Evolutionary conservation across 2,797 vertebrate species (phyloP).

Genomic region (Epinephelus coioides): DNA sequence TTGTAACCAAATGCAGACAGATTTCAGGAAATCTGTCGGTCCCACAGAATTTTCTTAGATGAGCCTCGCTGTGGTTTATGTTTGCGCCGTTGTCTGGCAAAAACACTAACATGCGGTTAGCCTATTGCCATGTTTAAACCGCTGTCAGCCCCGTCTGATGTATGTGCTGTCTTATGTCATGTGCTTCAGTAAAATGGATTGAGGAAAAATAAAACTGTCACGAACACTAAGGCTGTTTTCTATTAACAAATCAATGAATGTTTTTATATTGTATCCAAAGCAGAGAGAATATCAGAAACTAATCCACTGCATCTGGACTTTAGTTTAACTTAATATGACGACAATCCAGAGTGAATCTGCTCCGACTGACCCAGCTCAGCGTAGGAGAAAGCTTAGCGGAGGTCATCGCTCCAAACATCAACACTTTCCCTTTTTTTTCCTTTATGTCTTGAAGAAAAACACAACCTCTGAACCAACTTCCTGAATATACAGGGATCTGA

Average conservation of each 20-base stretch:
- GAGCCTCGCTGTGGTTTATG: slow-evolving; percentile 8
- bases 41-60: slow-evolving; percentile 6
- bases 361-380: neutral
- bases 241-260: slow-evolving; percentile 14
- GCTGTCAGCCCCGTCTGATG: slow-evolving; percentile 23
- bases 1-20: slow-evolving; percentile 21
- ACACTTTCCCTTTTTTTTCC: neutral
- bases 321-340: neutral
- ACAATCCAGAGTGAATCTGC: neutral
- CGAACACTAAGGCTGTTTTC: neutral
- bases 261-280: slow-evolving; percentile 1
- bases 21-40: slow-evolving; percentile 15
- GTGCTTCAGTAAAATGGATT: neutral
- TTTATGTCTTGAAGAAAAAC: neutral
- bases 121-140: slow-evolving; percentile 29
- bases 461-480: neutral
- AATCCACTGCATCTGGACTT: slow-evolving; percentile 7
- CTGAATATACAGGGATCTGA: slow-evolving; percentile 14
- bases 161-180: neutral
- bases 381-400: too few species aligned
- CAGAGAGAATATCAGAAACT: neutral
- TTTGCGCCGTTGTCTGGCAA: neutral
- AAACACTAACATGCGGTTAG: slow-evolving; percentile 14
- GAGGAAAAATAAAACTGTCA: neutral
- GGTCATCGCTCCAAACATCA: neutral